Evolutionary conservation across 92 coral and sea anemone genomes (phyloP), one percentile per base, ranked within the genome.

Genomic region (Parazoanthus darwini): DNA sequence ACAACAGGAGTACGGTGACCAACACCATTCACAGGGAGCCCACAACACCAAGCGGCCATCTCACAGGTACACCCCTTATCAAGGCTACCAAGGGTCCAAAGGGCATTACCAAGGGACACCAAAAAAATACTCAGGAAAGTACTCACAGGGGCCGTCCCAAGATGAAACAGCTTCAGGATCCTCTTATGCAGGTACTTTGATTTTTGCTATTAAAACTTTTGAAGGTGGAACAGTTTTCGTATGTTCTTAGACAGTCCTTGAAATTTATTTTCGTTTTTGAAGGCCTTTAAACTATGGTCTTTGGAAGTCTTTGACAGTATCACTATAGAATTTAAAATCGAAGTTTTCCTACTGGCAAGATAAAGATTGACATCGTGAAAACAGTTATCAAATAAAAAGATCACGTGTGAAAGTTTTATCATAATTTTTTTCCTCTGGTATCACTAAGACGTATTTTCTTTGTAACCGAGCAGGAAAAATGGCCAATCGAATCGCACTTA

Each of bases 81-180:
- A 44, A 56, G 85, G 71, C n/a, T 70, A 71, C 79, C 87, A 70
- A 71, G 87, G 87, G 25, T 72, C 79, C 66, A 84, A 84, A 70
- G 87, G 87, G 29, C 79, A 70, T 84, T 50, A 84, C 71, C 87
- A 84, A 44, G 87, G 79, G 77, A 70, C 87, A 71, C 51, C 77
- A 36, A 71, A 70, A 84, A 84, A 84, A 39, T 33, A 25, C 66
- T 70, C 67, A 0, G 79, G 78, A 42, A 84, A 84, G 54, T 51
- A 84, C 79, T 51, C 87, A 44, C 87, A 84, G 42, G 87, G 79
- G 35, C 1, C 70, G 23, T 73, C 87, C 43, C 87, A 84, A 36
- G 87, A 84, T 13, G 79, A 84, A 29, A 8, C 79, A 26, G 25
- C 87, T 20, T 74, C 56, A 26, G 87, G 87, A 70, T 84, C 87